Base-by-base conservation (phyloP, 2,888 invertebrate genomes). In the Chironomus riparius region DNA sequence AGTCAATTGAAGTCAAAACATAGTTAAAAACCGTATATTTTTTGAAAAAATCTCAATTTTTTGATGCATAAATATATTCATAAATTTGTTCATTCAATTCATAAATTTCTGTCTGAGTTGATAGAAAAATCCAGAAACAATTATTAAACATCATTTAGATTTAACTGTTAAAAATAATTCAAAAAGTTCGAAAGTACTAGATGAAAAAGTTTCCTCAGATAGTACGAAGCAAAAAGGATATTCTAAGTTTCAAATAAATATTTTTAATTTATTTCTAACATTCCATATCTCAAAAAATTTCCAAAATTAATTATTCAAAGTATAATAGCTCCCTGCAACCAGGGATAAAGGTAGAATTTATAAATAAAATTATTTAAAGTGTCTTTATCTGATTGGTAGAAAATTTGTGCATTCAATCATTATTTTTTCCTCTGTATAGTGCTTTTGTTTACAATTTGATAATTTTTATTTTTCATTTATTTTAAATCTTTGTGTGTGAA, bases 261-360 rank as follows among this genome's bases (percentile, higher is more conserved):
- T 56, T 56, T 50, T 38, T 38, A 13, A 21, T 21, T 24, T 65
- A 21, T 65, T 68, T 38, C 15, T 68, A 12, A 65, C 24, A 24
- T 65, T 65, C 24, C 65, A 21, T 21, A 65, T 74, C 62, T 74
- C 22, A 38, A 74, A 48, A 62, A 47, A 47, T 68, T 68, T 74
- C 28, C 88, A 88, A 88, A 86, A 89, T 89, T 88, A 88, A 86
- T 85, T 88, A 87, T 84, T 86, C 87, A 80, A 89, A 89, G 86
- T 88, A 88, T 83, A 88, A 88, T 86, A 88, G 87, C 82, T 86
- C 87, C 83, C 87, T 87, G 86, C 74, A 74, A 68, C n/a, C 74
- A 48, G 74, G 74, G 74, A 74, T 74, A 12, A 74, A 74, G 74
- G 70, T 68, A 76, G 50, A 24, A 24, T 28, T 24, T 21, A 68